Base-by-base conservation (phyloP, 2,113 vertebrate genomes). In the Otis tarda region DNA sequence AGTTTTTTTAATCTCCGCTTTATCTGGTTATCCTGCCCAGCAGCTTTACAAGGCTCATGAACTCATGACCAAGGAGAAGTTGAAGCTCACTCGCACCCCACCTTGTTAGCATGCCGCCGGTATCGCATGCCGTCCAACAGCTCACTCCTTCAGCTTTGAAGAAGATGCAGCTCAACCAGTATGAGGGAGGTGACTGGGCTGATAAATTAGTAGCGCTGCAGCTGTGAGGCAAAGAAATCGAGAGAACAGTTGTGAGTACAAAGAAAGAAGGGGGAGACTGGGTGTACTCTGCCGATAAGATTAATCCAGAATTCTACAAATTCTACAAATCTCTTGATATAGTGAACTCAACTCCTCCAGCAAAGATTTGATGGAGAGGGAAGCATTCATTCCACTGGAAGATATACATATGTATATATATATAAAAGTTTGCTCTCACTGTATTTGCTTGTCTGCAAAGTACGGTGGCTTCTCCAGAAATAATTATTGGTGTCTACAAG, bases 251-350 rank as follows among this genome's bases (percentile, higher is more conserved):
- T 83, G 14, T 59, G 90, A 97, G 92, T 95, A 93, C 89, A 95
- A 97, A 92, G 84, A 96, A 94, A 74, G 77, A 84, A 96, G 78
- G 71, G 79, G 96, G 86, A 94, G 77, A 93, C 30, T 1, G 23
- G 56, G 35, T 59, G 10, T 41, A 78, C 49, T 65, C 50, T 90
- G 24, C 63, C 81, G 83, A 92, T 97, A 93, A 97, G 89, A 94
- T 92, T 93, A 96, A 94, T 91, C 37, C 69, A 95, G 87, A 96
- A 92, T 91, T 94, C 69, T 80, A 65, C 50, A 92, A 92, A 83
- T 94, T 95, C 85, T 87, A 70, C 75, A 95, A 83, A 83, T 93
- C 81, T 97, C 95, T 85, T 75, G 85, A 83, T 57, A 71, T 28
- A 68, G 63, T 76, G 23, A 93, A 93, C 63, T 96, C 81, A 60